Evolutionary conservation across 2,797 vertebrate species (phyloP), one percentile per base, ranked within the genome.

Genomic region (Sebastes nivosus): DNA sequence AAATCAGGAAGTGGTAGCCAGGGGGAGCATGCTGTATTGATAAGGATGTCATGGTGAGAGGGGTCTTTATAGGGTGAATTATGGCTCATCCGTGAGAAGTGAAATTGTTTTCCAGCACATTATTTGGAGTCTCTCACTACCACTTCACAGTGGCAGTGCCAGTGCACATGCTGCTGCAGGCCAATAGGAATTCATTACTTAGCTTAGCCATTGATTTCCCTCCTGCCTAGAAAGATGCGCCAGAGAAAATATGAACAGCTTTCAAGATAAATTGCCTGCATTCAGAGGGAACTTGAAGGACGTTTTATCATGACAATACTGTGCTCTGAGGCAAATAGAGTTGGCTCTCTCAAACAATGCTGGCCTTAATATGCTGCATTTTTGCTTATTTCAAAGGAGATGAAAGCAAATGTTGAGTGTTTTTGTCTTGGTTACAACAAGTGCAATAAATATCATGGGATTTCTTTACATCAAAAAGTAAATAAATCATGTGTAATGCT

Each of bases 201-300:
- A 81, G 79, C 76, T 85, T 65, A 84, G 79, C 81, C 86, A 93
- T 90, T 87, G 89, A 94, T 93, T 93, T 87, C 79, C 74, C 72
- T 68, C 70, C 72, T 68, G 80, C 75, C 78, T 73, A 6, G 54
- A 70, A 85, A 88, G 77, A 85, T 75, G 80, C 24, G 32, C 59
- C 50, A 63, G 75, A 73, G 75, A 86, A 87, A 90, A 81, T 83
- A 86, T 75, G 77, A 91, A 76, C 81, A 80, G 81, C 78, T 88
- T 87, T 91, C 80, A 75, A 78, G 87, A 87, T 69, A 72, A 80
- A 88, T 77, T 88, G 77, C 82, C 84, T 84, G 65, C 60, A 60
- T 78, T 84, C 72, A 54, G 80, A 87, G 72, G 68, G 64, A 88
- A 76, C 61, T 64, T 82, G 79, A 88, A 86, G 83, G 84, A 84